Evolutionary conservation across 1,140 invertebrate species (phyloP), one percentile per base, ranked within the genome.

Genomic region (Cydia pomonella): DNA sequence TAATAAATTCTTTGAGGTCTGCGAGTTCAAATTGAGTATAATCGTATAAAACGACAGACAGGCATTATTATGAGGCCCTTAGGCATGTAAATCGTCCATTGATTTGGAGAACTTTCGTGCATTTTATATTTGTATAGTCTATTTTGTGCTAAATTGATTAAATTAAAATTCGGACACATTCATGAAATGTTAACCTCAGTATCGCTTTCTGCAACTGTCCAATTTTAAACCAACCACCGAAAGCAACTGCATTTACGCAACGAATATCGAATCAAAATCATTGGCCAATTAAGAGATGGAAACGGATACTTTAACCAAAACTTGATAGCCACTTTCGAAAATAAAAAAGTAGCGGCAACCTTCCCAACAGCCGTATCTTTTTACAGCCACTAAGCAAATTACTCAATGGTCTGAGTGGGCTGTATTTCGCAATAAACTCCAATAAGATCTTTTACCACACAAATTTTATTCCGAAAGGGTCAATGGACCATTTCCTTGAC

Each of bases 371-470:
- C 53, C 6, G 53, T 59, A 59, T 59, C 53, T 23, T 59, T 59
- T 59, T 59, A 59, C 53, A 59, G 53, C 53, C 53, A 59, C 18
- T 59, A 59, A 59, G 21, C 53, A 59, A 59, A 59, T 59, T 59
- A 59, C 53, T 59, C 53, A 33, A 69, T 38, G 64, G 4, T 69
- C 64, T 10, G 27, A 33, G 64, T 29, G 23, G 12, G 25, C 63
- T 66, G 63, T 18, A 69, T 69, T 41, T 69, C 64, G 64, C 29
- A 69, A 69, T 69, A 69, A 69, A 69, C 64, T 29, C 33, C 27
- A 69, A 41, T 69, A 69, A 69, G 29, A 38, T 69, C 29, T 18
- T n/a, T 69, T 69, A 69, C 64, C 38, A 18, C 27, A 41, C 4
- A 29, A 41, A 10, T 16, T 38, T 69, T 38, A 33, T 69, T 33